A percentile compares a stretch with the other conserved stretches of the same genome.
Evolutionary conservation across 2,113 vertebrate genomes (phyloP).

Genomic region (Suricata suricatta): DNA sequence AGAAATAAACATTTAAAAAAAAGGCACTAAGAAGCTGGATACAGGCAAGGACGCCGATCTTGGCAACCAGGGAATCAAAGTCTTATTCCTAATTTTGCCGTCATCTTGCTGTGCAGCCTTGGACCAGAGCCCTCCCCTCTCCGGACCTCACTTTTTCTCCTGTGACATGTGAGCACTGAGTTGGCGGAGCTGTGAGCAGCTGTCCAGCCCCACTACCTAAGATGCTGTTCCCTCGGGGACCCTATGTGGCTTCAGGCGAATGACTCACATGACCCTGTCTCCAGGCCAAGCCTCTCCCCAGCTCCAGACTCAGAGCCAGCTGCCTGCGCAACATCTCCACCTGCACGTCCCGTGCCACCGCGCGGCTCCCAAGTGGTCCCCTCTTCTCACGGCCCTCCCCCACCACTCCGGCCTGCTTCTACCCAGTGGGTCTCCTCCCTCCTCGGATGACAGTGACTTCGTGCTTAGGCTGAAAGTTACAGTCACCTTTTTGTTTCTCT

Average conservation of each 20-base stretch:
- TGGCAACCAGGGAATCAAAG: accelerated
- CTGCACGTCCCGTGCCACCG: neutral
- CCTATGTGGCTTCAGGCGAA: neutral
- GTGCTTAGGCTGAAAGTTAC: neutral
- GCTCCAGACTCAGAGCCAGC: neutral
- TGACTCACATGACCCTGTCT: neutral
- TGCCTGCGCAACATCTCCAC: neutral
- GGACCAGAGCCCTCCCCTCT: neutral
- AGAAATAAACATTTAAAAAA: neutral
- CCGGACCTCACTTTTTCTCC: neutral
- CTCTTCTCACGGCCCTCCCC: neutral
- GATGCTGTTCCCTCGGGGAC: neutral
- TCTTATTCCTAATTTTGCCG: neutral
- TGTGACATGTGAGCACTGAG: neutral
- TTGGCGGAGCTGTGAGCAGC: neutral
- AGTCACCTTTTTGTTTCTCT: no score
- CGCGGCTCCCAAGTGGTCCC: neutral
- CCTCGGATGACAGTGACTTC: neutral
- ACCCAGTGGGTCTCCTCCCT: neutral
- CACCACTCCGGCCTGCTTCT: neutral
- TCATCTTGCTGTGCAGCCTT: neutral
- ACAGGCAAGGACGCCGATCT: neutral
- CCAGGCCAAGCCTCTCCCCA: neutral
- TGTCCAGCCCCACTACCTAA: neutral
- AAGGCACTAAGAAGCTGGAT: neutral